phyloP scores from a whole-genome alignment of 2,888 invertebrate genomes.

The Eupithecia vulgata region DNA sequence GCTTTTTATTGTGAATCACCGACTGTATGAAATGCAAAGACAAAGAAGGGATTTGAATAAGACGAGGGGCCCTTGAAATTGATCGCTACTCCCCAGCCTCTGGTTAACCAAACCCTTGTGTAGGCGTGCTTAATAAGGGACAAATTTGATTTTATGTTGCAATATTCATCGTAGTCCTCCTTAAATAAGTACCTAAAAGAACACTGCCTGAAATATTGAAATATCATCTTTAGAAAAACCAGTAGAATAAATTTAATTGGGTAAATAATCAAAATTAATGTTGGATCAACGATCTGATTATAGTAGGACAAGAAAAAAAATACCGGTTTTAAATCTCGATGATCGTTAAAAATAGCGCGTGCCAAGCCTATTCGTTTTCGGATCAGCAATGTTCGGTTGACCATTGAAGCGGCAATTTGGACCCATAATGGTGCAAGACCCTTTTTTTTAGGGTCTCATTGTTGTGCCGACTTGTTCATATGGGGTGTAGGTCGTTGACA shows the following conservation, averaged over 20 bases:
- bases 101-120: slow-evolving; percentile 76
- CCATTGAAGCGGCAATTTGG: slow-evolving; percentile 75
- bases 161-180: background rate
- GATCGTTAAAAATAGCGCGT: slow-evolving; percentile 56
- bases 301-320: slow-evolving; percentile 28
- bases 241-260: background rate
- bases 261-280: background rate
- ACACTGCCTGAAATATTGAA: background rate
- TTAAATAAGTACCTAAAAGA: background rate
- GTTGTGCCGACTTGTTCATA: slow-evolving; percentile 59
- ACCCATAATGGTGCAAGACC: slow-evolving; percentile 73
- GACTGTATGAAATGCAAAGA: slow-evolving; percentile 77
- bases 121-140: slow-evolving; percentile 72
- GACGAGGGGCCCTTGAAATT: slow-evolving; percentile 79
- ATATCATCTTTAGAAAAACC: background rate
- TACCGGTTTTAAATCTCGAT: slow-evolving; percentile 49
- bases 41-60: slow-evolving; percentile 82
- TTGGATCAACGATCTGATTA: slow-evolving; percentile 27
- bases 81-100: slow-evolving; percentile 78
- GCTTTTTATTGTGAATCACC: slow-evolving; percentile 72
- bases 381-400: slow-evolving; percentile 66
- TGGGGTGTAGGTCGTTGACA: slow-evolving; percentile 81
- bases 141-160: slow-evolving; percentile 77
- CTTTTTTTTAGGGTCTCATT: slow-evolving; percentile 76
- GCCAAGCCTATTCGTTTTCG: slow-evolving; percentile 58